Base-by-base conservation (phyloP, 2,888 invertebrate species). In the Agriotes lineatus region DNA sequence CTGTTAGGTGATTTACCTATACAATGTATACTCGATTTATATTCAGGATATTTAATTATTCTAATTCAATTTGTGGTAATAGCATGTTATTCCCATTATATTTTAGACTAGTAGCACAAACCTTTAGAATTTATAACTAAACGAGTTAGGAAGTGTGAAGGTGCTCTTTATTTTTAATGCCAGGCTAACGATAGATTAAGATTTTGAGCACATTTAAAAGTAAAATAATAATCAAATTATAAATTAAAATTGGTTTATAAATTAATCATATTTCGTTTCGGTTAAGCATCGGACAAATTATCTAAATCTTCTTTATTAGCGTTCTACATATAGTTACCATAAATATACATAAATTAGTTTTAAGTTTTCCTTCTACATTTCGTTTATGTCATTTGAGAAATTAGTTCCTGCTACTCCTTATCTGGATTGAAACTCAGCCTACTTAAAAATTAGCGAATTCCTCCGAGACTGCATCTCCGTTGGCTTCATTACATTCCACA, bases 341-440 rank as follows among this genome's bases (percentile, higher is more conserved):
- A 71, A 71, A 71, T 71, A 71, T 71, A 69, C 71, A 71, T 71
- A 71, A 69, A 66, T 71, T 71, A 71, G 35, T 16, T 25, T 52
- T 22, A 54, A 58, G 59, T 66, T 59, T 69, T 62, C 66, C 62
- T 54, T 50, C 62, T 9, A 14, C 12, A 12, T 2, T 33, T 33
- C 33, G 9, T 52, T 16, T 18, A 45, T 33, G 14, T 52, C 10
- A 12, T 52, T 19, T 4, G 14, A 7, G 2, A 50, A 50, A 52
- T 25, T 52, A 52, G 52, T 48, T 48, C 14, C 5, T 14, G 30
- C n/a, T 25, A 2, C n/a, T 12, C 22, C 10, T 14, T 25, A 50
- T 25, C 12, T 25, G 50, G 25, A 50, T 45, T 45, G n/a, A 45
- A 18, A 25, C 25, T n/a, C n/a, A 25, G 7, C 25, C 25, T 25